Evolutionary conservation across 2,113 vertebrate species (phyloP).

Genomic region (Cercopithecus mona): DNA sequence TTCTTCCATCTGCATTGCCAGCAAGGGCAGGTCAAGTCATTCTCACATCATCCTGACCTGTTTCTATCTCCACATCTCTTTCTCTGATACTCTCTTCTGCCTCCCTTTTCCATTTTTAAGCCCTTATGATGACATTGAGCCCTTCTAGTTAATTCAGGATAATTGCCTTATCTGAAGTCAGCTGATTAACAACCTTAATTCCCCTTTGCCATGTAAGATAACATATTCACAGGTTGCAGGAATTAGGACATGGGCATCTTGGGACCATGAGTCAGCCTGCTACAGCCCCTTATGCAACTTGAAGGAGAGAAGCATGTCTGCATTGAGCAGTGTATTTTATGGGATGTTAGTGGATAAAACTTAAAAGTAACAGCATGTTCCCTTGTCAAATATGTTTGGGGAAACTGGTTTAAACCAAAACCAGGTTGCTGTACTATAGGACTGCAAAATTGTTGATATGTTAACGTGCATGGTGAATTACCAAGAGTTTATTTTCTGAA

Average conservation of each 20-base stretch:
- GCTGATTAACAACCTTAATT: not conserved
- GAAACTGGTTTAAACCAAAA: not conserved
- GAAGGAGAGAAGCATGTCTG: not conserved
- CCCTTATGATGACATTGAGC: not conserved
- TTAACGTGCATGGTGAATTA: not conserved
- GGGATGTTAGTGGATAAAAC: not conserved
- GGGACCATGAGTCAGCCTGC: not conserved
- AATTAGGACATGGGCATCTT: not conserved
- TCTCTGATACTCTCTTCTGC: not conserved
- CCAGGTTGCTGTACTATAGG: not conserved
- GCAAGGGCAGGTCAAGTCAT: not conserved
- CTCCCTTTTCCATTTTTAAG: not conserved
- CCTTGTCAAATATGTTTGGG: not conserved
- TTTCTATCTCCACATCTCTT: not conserved
- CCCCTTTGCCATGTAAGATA: not conserved
- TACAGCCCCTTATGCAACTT: not conserved
- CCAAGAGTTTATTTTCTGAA: not conserved
- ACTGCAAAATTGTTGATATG: not conserved
- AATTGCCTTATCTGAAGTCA: not conserved
- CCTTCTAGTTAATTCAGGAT: not conserved
- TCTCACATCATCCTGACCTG: not conserved
- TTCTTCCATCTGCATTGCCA: not conserved
- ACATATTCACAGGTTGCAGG: not conserved
- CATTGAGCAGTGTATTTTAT: not conserved
- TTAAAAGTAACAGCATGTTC: not conserved